phyloP scores from a whole-genome alignment of 2,797 vertebrate species.

The Anguilla anguilla region DNA sequence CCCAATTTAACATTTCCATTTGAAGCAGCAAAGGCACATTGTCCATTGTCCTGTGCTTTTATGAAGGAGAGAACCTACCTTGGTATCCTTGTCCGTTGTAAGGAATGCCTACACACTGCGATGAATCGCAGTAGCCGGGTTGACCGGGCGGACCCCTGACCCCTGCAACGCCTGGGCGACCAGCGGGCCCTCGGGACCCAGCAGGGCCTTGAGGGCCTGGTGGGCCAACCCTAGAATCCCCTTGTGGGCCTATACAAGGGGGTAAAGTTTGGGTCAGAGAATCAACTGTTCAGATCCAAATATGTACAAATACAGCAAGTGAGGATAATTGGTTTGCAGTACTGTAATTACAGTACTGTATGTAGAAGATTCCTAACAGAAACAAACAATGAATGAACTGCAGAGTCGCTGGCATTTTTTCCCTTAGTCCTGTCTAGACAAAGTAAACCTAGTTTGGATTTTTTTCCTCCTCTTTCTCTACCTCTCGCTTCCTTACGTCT shows the following conservation, averaged over 20 bases:
- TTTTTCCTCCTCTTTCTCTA: slow-evolving; percentile 29
- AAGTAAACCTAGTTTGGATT: slow-evolving; percentile 56
- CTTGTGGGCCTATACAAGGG: slow-evolving; percentile 78
- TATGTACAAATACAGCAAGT: slow-evolving; percentile 23
- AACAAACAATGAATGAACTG: slow-evolving; percentile 11
- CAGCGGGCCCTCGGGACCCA: slow-evolving; percentile 86
- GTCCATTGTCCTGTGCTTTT: background rate
- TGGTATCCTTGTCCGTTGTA: slow-evolving; percentile 95
- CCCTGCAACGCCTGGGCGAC: slow-evolving; percentile 86
- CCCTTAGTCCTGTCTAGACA: slow-evolving; percentile 56
- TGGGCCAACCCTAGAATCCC: slow-evolving; percentile 87
- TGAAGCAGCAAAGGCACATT: background rate
- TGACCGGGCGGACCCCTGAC: slow-evolving; percentile 87
- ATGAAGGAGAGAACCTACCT: slow-evolving; percentile 74
- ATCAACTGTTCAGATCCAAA: background rate
- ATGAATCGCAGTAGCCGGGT: slow-evolving; percentile 94
- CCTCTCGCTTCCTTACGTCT: slow-evolving; percentile 32
- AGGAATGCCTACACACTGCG: slow-evolving; percentile 92
- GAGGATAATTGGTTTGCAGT: slow-evolving; percentile 28
- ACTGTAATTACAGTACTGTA: slow-evolving; percentile 18
- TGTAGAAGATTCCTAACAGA: slow-evolving; percentile 30
- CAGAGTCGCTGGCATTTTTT: slow-evolving; percentile 47
- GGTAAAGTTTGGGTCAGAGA: background rate
- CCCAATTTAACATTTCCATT: background rate
- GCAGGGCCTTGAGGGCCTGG: slow-evolving; percentile 82